A percentile compares a stretch with the other conserved stretches of the same genome.
These are phyloP conservation scores for Leiothrix lutea DNA, from an alignment of 2,113 vertebrate genomes.

Conservation along the genomic window DNA sequence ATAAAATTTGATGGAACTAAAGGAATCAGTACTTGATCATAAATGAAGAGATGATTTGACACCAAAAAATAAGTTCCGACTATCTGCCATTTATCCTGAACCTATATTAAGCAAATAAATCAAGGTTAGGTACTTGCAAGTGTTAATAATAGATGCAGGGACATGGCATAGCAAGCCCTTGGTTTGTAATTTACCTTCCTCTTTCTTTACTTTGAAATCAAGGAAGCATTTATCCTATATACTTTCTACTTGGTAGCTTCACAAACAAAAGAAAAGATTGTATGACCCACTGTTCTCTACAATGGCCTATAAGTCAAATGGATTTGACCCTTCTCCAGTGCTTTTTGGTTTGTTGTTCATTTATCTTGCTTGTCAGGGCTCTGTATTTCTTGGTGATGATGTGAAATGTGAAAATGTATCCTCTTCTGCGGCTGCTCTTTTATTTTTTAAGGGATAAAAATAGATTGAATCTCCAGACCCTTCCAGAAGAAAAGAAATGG, in stretches of 20 bases:
- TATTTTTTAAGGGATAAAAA: constrained; percentile 43
- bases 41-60: background rate
- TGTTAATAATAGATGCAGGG: background rate
- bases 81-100: background rate
- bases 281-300: constrained; percentile 22
- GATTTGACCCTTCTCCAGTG: constrained; percentile 52
- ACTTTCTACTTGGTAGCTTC: constrained; percentile 20
- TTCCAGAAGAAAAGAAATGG: background rate
- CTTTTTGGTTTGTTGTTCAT: constrained; percentile 62
- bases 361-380: constrained; percentile 63
- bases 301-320: constrained; percentile 40
- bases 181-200: background rate
- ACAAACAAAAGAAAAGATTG: constrained; percentile 42
- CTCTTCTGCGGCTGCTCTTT: constrained; percentile 30
- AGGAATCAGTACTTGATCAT: background rate
- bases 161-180: background rate
- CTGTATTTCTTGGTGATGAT: constrained; percentile 43
- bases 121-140: background rate
- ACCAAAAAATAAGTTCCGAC: background rate
- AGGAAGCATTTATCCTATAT: background rate
- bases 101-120: background rate
- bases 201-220: constrained; percentile 19
- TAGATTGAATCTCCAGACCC: constrained; percentile 32
- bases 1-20: background rate
- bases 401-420: constrained; percentile 53